Conservation (phyloP, 2,888 invertebrate genomes). For the Leuctra nigra region DNA sequence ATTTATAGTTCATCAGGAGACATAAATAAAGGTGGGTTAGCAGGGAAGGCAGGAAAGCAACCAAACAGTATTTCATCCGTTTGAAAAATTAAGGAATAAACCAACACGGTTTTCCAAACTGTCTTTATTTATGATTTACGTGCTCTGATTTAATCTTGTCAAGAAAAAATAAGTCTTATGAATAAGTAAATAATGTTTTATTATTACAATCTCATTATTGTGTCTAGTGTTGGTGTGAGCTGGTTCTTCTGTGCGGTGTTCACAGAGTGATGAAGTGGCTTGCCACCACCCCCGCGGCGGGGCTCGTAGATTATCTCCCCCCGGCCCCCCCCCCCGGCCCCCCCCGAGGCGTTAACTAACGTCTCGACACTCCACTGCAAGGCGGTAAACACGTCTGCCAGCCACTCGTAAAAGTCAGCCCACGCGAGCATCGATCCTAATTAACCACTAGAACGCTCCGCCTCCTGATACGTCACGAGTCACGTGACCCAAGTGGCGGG, state of each 20-base stretch:
- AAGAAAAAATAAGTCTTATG: conserved; percentile 8
- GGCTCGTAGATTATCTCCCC: conserved; percentile 31
- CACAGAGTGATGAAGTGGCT: not conserved
- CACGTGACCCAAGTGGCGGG: too few species aligned
- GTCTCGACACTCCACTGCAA: conserved; percentile 35
- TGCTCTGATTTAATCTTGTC: conserved; percentile 12
- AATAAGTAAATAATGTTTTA: not conserved
- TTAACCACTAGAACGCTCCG: too few species aligned
- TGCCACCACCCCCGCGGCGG: conserved; percentile 12
- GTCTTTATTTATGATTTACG: conserved; percentile 13
- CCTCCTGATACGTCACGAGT: too few species aligned
- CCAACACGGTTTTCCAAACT: conserved; percentile 11
- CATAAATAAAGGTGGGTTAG: conserved; percentile 18
- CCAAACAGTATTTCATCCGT: conserved; percentile 15
- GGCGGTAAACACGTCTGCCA: conserved; percentile 31
- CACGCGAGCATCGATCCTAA: conserved; percentile 42
- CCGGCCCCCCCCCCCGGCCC: conserved; percentile 35
- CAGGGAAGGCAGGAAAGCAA: conserved; percentile 10
- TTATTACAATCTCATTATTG: conserved; percentile 7
- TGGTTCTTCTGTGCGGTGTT: not conserved
- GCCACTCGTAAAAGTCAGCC: conserved; percentile 42
- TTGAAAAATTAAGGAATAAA: conserved; percentile 19
- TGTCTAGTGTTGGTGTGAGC: too few species aligned
- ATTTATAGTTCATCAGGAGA: conserved; percentile 13
- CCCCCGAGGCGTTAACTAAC: conserved; percentile 28